Conservation (phyloP, 1,140 invertebrate species). For the Lasioglossum albipes region DNA sequence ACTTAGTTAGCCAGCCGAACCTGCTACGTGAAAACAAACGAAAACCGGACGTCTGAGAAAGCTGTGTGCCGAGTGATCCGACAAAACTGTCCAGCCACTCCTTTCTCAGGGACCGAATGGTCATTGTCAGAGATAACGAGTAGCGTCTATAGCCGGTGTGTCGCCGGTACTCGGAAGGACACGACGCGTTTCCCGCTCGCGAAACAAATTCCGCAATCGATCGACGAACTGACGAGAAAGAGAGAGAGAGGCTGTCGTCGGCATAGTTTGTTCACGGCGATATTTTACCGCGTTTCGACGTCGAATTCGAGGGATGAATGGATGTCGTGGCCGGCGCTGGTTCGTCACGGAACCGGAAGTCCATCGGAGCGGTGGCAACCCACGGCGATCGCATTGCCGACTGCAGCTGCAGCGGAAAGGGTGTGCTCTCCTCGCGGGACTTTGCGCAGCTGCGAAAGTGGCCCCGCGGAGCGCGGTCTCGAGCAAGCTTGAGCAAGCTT, state of each 20-base stretch:
- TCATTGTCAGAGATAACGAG: conserved; percentile 14
- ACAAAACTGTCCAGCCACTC: neutral
- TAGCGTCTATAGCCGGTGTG: neutral
- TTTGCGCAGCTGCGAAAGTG: conserved; percentile 57
- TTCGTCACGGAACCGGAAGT: neutral
- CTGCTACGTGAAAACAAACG: too few relatives aligned
- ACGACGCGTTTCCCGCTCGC: too few relatives aligned
- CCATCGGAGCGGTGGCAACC: conserved; percentile 17
- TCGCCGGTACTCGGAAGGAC: neutral
- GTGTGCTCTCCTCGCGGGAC: conserved; percentile 55
- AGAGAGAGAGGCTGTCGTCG: too few relatives aligned
- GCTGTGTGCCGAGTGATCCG: neutral
- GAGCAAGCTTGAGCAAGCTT: neutral
- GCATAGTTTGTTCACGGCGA: neutral
- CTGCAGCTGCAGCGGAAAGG: conserved; percentile 58
- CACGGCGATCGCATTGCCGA: conserved; percentile 48
- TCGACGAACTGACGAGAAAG: neutral
- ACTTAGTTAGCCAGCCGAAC: too few relatives aligned
- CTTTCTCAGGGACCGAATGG: neutral
- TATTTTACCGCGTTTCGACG: neutral
- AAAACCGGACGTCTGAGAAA: too few relatives aligned
- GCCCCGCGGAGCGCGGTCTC: too few relatives aligned
- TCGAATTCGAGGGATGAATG: neutral
- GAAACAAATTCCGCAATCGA: neutral
- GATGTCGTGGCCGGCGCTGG: neutral